phyloP scores from a whole-genome alignment of 2,888 invertebrate genomes.

The Machimus rusticus region DNA sequence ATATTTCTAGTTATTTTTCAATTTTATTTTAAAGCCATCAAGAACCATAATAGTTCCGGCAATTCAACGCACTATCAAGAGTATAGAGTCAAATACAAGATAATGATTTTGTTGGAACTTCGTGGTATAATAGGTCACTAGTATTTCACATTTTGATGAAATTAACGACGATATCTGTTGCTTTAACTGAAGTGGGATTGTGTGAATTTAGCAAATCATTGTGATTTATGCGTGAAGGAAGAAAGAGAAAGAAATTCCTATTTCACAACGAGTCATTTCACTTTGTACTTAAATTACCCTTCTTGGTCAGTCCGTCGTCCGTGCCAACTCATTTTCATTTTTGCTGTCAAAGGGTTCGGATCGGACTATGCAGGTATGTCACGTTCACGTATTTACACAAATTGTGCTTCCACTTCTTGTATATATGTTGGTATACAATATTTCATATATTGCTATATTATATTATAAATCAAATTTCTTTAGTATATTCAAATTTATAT shows the following conservation, averaged over 20 bases:
- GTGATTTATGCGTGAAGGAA: not conserved
- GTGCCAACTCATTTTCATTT: not conserved
- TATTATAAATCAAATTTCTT: not conserved
- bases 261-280: not conserved
- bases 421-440: no score
- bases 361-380: not conserved
- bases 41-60: not conserved
- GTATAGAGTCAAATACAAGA: not conserved
- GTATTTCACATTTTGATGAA: not conserved
- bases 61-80: not conserved
- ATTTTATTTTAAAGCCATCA: not conserved
- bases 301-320: not conserved
- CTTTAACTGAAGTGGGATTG: not conserved
- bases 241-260: not conserved
- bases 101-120: not conserved
- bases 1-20: not conserved
- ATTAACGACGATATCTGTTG: not conserved
- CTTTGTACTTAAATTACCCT: not conserved
- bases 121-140: not conserved
- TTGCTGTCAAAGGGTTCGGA: not conserved
- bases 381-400: not conserved
- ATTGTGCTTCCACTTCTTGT: not conserved
- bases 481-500: not conserved
- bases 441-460: no score
- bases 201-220: not conserved